Evolutionary conservation across 2,888 invertebrate species (phyloP).

Genomic region (Drosophila rubida): DNA sequence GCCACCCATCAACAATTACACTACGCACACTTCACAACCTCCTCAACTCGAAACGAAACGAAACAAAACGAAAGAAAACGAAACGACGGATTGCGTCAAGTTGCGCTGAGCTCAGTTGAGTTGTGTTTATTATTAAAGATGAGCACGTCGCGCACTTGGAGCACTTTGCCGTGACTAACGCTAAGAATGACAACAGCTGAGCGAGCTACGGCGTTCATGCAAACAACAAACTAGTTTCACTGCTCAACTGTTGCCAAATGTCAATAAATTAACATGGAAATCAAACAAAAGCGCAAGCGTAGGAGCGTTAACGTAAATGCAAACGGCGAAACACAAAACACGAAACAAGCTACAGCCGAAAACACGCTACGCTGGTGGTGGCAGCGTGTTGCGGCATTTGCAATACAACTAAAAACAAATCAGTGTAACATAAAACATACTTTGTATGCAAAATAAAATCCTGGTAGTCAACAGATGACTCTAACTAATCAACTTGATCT

Average conservation of each 20-base stretch:
- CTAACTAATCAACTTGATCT: too few species aligned
- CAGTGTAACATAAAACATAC: too few species aligned
- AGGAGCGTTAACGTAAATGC: constrained; percentile 59
- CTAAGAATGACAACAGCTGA: constrained; percentile 65
- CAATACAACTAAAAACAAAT: not conserved
- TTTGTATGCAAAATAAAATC: too few species aligned
- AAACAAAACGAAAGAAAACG: too few species aligned
- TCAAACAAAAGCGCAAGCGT: constrained; percentile 64
- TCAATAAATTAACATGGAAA: constrained; percentile 72
- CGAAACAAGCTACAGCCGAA: constrained; percentile 24
- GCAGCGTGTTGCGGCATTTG: constrained; percentile 9
- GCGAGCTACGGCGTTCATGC: constrained; percentile 34
- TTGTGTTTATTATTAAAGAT: constrained; percentile 63
- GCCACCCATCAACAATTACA: constrained; percentile 46
- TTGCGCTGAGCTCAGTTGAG: constrained; percentile 16
- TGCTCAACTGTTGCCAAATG: constrained; percentile 73
- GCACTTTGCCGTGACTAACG: constrained; percentile 60
- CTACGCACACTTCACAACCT: constrained; percentile 24
- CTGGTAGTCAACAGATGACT: too few species aligned
- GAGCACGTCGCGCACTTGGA: constrained; percentile 47
- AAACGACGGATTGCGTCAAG: constrained; percentile 18
- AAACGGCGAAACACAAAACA: constrained; percentile 28
- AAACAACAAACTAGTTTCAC: constrained; percentile 64
- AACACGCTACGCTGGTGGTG: constrained; percentile 16
- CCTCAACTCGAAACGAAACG: constrained; percentile 10